Conservation (phyloP, 2,113 vertebrate species). For the Jaculus jaculus region DNA sequence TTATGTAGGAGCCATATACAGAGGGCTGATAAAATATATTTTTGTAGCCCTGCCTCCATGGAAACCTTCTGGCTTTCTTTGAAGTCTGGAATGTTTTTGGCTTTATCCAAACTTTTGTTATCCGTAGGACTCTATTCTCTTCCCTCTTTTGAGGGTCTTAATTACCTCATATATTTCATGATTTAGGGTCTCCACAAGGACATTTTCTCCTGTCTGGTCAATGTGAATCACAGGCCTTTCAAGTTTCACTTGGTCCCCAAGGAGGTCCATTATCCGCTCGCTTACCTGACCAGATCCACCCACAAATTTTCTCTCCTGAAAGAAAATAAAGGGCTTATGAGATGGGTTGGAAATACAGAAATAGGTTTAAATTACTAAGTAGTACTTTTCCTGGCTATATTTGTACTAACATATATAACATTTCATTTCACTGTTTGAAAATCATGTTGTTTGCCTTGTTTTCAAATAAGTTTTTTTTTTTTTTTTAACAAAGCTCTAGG, state of each 20-base stretch:
- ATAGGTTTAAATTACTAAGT: not conserved
- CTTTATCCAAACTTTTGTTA: conserved; percentile 5
- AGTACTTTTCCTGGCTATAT: not conserved
- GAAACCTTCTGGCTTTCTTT: not conserved
- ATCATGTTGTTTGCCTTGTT: not conserved
- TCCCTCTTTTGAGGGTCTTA: not conserved
- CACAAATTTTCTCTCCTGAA: conserved; percentile 96
- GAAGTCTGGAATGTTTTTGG: not conserved
- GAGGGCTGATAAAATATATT: not conserved
- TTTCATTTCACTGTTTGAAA: not conserved
- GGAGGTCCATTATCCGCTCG: conserved; percentile 89
- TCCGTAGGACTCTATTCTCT: not conserved
- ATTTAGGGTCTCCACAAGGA: conserved; percentile 92
- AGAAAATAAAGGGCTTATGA: not conserved
- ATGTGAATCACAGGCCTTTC: conserved; percentile 90
- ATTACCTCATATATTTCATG: conserved; percentile 90
- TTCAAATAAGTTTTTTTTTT: not conserved
- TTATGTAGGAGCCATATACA: not conserved
- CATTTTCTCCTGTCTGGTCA: conserved; percentile 89
- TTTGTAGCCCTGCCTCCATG: not conserved
- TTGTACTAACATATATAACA: not conserved
- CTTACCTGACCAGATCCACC: conserved; percentile 96
- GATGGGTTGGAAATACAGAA: not conserved
- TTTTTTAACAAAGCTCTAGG: conserved; percentile 7
- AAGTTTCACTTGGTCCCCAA: conserved; percentile 91